phyloP scores from a whole-genome alignment of 2,888 invertebrate species.

The Margaritifera margaritifera region DNA sequence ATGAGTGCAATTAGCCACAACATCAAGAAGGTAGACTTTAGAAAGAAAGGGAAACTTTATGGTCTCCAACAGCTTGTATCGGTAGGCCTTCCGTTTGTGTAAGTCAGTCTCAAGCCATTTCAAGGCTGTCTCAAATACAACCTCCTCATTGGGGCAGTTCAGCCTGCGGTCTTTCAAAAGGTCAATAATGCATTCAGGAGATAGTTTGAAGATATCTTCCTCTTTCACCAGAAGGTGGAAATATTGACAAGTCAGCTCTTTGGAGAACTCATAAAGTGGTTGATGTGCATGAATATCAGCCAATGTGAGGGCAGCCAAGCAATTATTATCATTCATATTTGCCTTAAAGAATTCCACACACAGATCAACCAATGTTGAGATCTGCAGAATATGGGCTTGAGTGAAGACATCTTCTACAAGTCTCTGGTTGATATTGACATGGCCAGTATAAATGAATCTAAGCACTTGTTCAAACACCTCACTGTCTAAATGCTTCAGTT shows the following conservation, averaged over 20 bases:
- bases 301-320: constrained; percentile 62
- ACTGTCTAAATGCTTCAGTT: constrained; percentile 58
- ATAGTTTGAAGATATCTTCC: constrained; percentile 61
- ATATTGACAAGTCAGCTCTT: constrained; percentile 56
- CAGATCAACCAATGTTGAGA: constrained; percentile 48
- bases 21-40: constrained; percentile 57
- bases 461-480: constrained; percentile 59
- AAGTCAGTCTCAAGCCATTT: constrained; percentile 59
- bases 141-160: constrained; percentile 54
- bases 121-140: constrained; percentile 59
- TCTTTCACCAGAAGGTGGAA: constrained; percentile 55
- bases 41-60: constrained; percentile 62
- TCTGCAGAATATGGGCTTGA: constrained; percentile 64
- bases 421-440: constrained; percentile 49
- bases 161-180: constrained; percentile 56
- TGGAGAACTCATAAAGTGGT: constrained; percentile 56
- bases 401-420: constrained; percentile 61
- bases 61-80: constrained; percentile 54
- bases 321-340: constrained; percentile 62
- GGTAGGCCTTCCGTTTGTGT: constrained; percentile 34
- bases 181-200: constrained; percentile 58
- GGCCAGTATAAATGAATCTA: constrained; percentile 62
- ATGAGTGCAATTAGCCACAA: constrained; percentile 49
- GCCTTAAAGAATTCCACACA: constrained; percentile 59
- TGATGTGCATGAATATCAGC: constrained; percentile 63